Evolutionary conservation across 2,113 vertebrate species (phyloP), one percentile per base, ranked within the genome.

Genomic region (Castor canadensis): DNA sequence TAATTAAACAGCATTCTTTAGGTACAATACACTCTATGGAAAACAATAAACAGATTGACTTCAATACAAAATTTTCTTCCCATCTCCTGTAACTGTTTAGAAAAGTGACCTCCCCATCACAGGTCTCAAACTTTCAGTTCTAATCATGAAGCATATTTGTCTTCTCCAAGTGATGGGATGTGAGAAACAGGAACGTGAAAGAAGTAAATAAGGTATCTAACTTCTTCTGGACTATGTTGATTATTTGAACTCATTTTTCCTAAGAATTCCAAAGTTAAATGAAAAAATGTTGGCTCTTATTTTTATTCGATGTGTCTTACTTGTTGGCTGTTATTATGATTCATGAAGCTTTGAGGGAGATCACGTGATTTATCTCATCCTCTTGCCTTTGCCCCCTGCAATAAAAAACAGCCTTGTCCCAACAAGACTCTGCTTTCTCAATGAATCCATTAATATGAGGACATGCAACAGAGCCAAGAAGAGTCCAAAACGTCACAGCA

Each of bases 21-120:
- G 19, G 32, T 49, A 52, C 40, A 43, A 9, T 49, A 52, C 7
- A 79, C 1, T 84, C 35, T 20, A 66, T 19, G 4, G 67, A 92
- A 54, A 72, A 22, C 40, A 56, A 58, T 60, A 97, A 84, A 64
- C 40, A 90, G 5, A 47, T 80, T 80, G 73, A 38, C 9, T 73
- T 95, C 81, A 92, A 77, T 80, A 30, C 12, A 82, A 91, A n/a
- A 79, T 45, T 47, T 58, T 71, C 77, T 91, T 28, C 19, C 79
- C 75, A 16, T 84, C 26, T 49, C 54, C 30, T 49, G n/a, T 45
- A 72, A 43, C 75, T 71, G 60, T 87, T 93, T 94, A 82, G 66
- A 67, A 89, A 76, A 91, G 5, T 26, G 30, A 56, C 88, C 38
- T 93, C 69, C 1, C 40, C 32, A 52, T 82, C 26, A 86, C 2